These are phyloP conservation scores for Mus spicilegus DNA, from an alignment of 2,113 vertebrate genomes.

Conservation along the genomic window DNA sequence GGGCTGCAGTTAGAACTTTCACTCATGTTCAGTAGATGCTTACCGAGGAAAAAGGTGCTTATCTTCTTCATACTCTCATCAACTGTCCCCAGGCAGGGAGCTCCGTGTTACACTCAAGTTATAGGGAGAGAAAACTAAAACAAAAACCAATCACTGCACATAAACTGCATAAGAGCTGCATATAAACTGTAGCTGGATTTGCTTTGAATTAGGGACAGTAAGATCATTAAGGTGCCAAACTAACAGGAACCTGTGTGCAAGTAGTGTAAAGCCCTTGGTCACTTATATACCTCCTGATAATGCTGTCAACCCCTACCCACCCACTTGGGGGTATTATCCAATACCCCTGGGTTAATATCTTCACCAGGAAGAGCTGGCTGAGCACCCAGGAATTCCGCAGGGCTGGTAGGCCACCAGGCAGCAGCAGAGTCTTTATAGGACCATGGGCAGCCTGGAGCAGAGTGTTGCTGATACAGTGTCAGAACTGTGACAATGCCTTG, in stretches of 20 bases:
- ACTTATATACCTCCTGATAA: too few relatives aligned
- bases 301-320: background rate
- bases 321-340: background rate
- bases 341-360: background rate
- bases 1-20: too few relatives aligned
- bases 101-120: background rate
- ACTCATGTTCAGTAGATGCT: background rate
- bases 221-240: background rate
- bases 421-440: background rate
- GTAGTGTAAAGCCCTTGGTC: background rate
- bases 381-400: background rate
- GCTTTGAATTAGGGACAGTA: background rate
- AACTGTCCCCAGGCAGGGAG: background rate
- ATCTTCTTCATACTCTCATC: fast-evolving
- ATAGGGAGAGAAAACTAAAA: background rate
- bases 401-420: background rate
- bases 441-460: background rate
- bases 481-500: background rate
- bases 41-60: background rate
- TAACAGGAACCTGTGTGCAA: background rate
- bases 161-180: background rate
- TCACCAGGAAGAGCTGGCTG: background rate
- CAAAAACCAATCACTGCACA: background rate
- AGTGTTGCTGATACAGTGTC: background rate
- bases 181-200: background rate